Conservation (phyloP, 2,797 vertebrate genomes). For the Neoniphon sammara region DNA sequence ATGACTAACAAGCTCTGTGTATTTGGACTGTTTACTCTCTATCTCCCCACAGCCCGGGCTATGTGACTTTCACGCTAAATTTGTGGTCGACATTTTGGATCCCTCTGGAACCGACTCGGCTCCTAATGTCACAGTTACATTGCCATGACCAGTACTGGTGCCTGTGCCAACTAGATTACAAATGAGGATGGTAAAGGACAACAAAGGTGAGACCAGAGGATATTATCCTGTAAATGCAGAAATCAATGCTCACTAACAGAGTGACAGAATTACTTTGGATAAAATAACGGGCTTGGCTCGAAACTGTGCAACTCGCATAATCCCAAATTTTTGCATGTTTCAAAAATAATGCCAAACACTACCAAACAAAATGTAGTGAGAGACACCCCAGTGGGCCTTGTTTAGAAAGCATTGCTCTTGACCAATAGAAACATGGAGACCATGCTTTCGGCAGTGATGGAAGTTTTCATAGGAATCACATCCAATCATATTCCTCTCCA, state of each 20-base stretch:
- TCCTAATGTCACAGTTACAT: slow-evolving; percentile 72
- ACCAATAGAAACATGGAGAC: slow-evolving; percentile 10
- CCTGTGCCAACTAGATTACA: slow-evolving; percentile 70
- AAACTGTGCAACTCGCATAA: not conserved
- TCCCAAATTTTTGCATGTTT: not conserved
- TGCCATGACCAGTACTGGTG: slow-evolving; percentile 66
- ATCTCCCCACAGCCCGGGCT: slow-evolving; percentile 54
- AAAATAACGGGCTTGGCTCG: not conserved
- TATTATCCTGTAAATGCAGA: slow-evolving; percentile 41
- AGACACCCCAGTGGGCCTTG: not conserved
- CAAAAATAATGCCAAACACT: not conserved
- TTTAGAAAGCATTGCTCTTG: slow-evolving; percentile 16
- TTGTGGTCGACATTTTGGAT: slow-evolving; percentile 67
- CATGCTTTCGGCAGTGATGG: slow-evolving; percentile 52
- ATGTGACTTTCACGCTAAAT: slow-evolving; percentile 79
- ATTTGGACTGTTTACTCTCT: slow-evolving; percentile 58
- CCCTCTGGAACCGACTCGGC: slow-evolving; percentile 66
- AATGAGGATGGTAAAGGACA: slow-evolving; percentile 71
- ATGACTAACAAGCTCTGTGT: slow-evolving; percentile 75
- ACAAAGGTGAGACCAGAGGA: slow-evolving; percentile 64
- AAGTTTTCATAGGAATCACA: slow-evolving; percentile 57
- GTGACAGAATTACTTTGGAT: slow-evolving; percentile 34
- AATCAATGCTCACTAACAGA: slow-evolving; percentile 33
- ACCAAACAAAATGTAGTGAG: not conserved
- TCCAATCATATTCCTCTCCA: slow-evolving; percentile 40